Base-by-base conservation (phyloP, 1,140 invertebrate species). In the Anagrus nilaparvatae region DNA sequence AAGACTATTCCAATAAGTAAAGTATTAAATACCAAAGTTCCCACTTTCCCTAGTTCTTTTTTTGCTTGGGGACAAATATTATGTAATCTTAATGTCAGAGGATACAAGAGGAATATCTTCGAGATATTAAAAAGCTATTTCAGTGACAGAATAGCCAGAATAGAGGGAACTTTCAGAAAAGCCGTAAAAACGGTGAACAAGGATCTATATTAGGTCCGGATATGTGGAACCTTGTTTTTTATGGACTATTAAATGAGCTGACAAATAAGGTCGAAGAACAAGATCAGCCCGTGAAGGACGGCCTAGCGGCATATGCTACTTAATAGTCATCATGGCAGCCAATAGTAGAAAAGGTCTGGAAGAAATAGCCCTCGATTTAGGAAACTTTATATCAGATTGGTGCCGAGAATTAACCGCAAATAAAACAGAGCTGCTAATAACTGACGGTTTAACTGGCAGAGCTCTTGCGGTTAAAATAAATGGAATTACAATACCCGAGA, bases 191-290 rank as follows among this genome's bases (percentile, higher is more conserved):
- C 10, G 0, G 46, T 52, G 8, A 56, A 49, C 61, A 70, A 47
- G 62, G 65, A 0, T 69, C 63, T 0, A 59, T 67, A 5, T 35
- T 66, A 0, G 61, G 62, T 0, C 59, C 65, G 0, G 20, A 39
- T 2, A 39, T 65, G 0, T 69, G 65, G 60, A 67, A 63, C 32
- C 10, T 67, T 0, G 44, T 62, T 8, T 52, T 70, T n/a, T 57
- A 67, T 27, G 56, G 51, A 9, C 27, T 69, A 2, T 34, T 70
- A 16, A 0, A 42, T 51, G 3, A 20, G 17, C 9, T 56, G 48
- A 2, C n/a, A n/a, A n/a, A n/a, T n/a, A n/a, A n/a, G n/a, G n/a
- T n/a, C n/a, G n/a, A n/a, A n/a, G n/a, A n/a, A n/a, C n/a, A n/a
- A n/a, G n/a, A n/a, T n/a, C n/a, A n/a, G n/a, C n/a, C n/a, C n/a